These are phyloP conservation scores for Eutolmus rufibarbis DNA, from an alignment of 2,888 invertebrate genomes.

Conservation along the genomic window DNA sequence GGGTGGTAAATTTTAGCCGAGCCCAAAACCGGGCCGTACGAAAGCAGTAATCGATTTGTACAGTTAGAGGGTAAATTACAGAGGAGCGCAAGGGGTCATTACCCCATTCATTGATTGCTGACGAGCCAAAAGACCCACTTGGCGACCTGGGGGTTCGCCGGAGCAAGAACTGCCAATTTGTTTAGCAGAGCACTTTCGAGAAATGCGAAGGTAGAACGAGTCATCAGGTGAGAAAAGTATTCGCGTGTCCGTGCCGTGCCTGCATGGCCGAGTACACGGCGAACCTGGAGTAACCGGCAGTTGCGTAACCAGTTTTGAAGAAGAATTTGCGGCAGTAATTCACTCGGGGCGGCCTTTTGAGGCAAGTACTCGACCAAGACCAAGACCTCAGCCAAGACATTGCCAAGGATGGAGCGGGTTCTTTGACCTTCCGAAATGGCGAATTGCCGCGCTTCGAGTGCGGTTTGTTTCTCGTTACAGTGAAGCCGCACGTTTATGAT, in stretches of 20 bases:
- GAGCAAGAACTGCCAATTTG: conserved; percentile 3
- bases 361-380: conserved; percentile 10
- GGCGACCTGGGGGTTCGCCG: neutral
- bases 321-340: conserved; percentile 29
- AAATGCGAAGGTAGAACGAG: conserved; percentile 10
- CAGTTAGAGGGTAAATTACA: conserved; percentile 7
- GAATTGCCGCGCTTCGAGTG: neutral
- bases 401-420: conserved; percentile 10
- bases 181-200: conserved; percentile 1
- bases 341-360: conserved; percentile 1
- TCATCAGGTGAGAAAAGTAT: conserved; percentile 12
- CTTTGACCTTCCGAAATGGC: conserved; percentile 23
- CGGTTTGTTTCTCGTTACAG: neutral
- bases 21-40: neutral
- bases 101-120: conserved; percentile 18
- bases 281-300: neutral
- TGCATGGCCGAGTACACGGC: neutral
- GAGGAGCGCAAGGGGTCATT: neutral
- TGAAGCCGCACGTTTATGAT: neutral
- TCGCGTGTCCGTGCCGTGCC: neutral
- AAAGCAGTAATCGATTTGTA: conserved; percentile 10
- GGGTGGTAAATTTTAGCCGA: neutral
- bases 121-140: neutral
- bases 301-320: conserved; percentile 24
- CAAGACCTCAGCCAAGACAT: neutral